Conservation (phyloP, 37 sponge, comb jelly and placozoan species). For the Oopsacas minuta region DNA sequence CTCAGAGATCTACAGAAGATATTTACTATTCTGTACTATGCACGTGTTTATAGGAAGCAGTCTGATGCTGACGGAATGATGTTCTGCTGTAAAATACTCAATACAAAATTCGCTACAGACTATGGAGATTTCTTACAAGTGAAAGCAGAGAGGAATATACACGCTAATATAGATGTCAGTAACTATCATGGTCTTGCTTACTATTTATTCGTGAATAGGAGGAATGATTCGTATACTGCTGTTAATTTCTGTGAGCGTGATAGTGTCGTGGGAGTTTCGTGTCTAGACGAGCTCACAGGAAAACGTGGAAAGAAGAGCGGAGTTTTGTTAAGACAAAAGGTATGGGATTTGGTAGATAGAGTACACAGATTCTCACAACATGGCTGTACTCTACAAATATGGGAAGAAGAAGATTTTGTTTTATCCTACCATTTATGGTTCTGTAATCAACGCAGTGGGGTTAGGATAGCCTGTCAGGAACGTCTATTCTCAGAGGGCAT, state of each 20-base stretch:
- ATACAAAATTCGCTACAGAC: background rate
- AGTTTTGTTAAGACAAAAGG: background rate
- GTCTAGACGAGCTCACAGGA: background rate
- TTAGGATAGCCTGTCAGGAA: background rate
- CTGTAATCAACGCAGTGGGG: background rate
- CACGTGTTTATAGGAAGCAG: background rate
- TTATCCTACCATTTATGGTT: background rate
- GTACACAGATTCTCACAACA: conserved; percentile 4
- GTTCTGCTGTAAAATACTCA: conserved; percentile 10
- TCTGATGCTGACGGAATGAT: background rate
- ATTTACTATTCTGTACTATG: background rate
- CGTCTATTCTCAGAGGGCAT: background rate
- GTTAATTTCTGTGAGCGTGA: background rate
- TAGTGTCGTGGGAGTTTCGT: background rate
- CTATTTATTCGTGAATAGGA: background rate
- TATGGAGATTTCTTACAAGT: background rate
- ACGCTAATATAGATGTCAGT: background rate
- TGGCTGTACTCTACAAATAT: background rate
- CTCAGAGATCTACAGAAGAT: background rate
- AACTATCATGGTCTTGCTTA: background rate
- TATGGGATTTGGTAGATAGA: conserved; percentile 2
- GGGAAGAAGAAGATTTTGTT: background rate
- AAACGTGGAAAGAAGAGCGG: background rate
- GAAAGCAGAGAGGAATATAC: background rate
- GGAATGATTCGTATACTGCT: background rate